Evolutionary conservation across 1,140 invertebrate genomes (phyloP), one percentile per base, ranked within the genome.

Genomic region (Drosophila bipectinata): DNA sequence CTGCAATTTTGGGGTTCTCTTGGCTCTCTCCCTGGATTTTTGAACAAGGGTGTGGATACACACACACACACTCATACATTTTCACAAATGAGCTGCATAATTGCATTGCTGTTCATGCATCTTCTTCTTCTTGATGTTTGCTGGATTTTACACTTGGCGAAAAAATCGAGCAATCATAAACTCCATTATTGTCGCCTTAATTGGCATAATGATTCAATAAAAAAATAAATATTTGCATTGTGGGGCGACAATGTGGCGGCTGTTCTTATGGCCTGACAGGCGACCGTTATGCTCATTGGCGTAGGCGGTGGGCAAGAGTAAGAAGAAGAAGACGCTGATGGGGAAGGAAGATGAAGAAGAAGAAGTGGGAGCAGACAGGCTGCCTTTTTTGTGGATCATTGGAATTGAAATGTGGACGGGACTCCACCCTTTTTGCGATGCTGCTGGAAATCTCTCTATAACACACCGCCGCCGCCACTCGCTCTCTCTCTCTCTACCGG

Each of bases 151-250:
- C 81, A 83, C 79, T 87, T 75, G 44, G 49, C 57, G 41, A 59
- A 87, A 88, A 87, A 77, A 72, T 18, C 59, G 66, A 39, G 41
- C 58, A 60, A 32, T 52, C 18, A 52, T 48, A 24, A 21, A 32
- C 14, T 12, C 62, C 41, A 39, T 41, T 58, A 57, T 60, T 30
- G 55, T 18, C 41, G 82, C 60, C 83, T 79, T 88, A 88, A 88
- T 89, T 88, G 83, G 79, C 83, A 89, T 83, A 89, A 88, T 89
- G 84, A 89, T 88, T 89, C 77, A 88, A 88, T 88, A 87, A 88
- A 87, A 87, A 76, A 82, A 77, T 81, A 85, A 88, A 88, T 80
- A 79, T 88, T 87, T 88, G 83, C 82, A 82, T 87, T 87, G 82
- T 83, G 51, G 67, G 21, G 64, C 77, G 77, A 78, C 75, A 78